Evolutionary conservation across 2,113 vertebrate genomes (phyloP).

Genomic region (Urocynchramus pylzowi): DNA sequence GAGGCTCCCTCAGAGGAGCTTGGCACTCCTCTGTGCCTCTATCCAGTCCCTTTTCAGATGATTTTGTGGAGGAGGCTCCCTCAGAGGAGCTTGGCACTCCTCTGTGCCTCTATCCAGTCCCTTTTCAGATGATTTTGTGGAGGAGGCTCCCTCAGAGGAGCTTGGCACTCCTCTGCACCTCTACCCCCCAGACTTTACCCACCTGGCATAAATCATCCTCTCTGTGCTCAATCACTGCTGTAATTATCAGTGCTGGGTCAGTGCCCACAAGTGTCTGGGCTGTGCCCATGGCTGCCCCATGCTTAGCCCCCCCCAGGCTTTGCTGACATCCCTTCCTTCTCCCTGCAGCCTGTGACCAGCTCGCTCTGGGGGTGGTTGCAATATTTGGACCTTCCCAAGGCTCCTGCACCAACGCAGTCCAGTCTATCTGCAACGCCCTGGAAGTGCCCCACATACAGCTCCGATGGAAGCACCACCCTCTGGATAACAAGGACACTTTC

Average conservation of each 20-base stretch:
- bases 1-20: neutral
- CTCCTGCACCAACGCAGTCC: constrained; percentile 94
- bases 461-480: constrained; percentile 96
- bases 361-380: constrained; percentile 94
- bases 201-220: neutral
- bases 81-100: neutral
- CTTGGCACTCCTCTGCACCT: neutral
- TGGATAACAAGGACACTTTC: constrained; percentile 98
- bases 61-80: neutral
- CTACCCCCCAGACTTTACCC: rapidly evolving
- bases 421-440: constrained; percentile 97
- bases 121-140: neutral
- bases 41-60: neutral
- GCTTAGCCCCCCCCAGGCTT: rapidly evolving
- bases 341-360: constrained; percentile 91
- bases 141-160: neutral
- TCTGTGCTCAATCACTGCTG: neutral
- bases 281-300: neutral
- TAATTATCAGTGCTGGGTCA: neutral
- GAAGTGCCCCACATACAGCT: constrained; percentile 97
- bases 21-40: neutral
- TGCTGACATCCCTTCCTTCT: neutral
- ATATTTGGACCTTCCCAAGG: constrained; percentile 97
- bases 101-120: neutral
- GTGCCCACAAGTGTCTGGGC: neutral